Evolutionary conservation across 2,797 vertebrate genomes (phyloP), one percentile per base, ranked within the genome.

Genomic region (Scarus forsteni): DNA sequence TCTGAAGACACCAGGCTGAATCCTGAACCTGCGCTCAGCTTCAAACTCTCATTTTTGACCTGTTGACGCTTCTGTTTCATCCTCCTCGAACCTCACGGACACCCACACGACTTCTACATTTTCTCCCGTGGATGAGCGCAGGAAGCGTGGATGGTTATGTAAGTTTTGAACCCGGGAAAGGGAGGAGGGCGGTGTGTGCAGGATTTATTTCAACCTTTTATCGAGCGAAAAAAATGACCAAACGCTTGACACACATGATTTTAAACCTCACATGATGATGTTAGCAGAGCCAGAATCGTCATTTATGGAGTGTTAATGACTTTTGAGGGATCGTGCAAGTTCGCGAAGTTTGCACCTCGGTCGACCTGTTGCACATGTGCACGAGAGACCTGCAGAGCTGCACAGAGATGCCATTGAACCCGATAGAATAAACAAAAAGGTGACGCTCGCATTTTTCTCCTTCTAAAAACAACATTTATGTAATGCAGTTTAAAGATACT

Each of bases 71-170:
- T 6, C 13, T 13, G 2, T 16, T n/a, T 0, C 14, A 2, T 40
- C 1, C 34, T 0, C 3, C 27, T 14, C 1, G 11, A 53, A n/a
- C 48, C 18, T 8, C 0, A 27, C 75, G 34, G 57, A 52, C 27
- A 0, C 0, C 52, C 6, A 8, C n/a, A 0, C 39, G 6, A 7
- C 59, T 1, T 1, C 59, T 36, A 18, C 43, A 3, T 9, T 27
- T 68, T 15, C 51, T 4, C 57, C 67, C 51, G 79, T 72, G 85
- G 73, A 81, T 66, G 63, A 70, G 76, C 1, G 68, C 60, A 43
- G 44, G 11, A 16, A 66, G 78, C 76, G 62, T 70, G 83, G 50
- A 79, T 74, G 66, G 73, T 88, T 81, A 90, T 89, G 90, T 91
- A 84, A 92, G 88, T 90, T 16, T 69, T 10, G 10, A 36, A 7